phyloP scores from a whole-genome alignment of 2,888 invertebrate genomes.

The Aphrophora alni region DNA sequence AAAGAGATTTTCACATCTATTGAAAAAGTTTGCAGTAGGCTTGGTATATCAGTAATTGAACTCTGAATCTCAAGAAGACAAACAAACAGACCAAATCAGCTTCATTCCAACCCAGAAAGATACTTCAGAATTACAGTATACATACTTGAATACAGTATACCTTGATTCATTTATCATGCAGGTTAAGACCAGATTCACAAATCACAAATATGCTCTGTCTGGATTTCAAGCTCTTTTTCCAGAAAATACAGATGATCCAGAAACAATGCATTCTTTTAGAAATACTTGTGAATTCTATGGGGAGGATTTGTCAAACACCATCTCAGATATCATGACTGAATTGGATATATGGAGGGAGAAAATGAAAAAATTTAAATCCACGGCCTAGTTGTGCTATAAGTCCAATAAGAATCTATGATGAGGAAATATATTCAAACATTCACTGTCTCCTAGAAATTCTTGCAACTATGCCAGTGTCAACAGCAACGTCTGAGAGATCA shows the following conservation, averaged over 20 bases:
- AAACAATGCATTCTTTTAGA: background rate
- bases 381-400: conserved; percentile 10
- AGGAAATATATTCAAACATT: conserved; percentile 37
- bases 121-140: conserved; percentile 25
- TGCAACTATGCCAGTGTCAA: conserved; percentile 40
- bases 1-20: conserved; percentile 7
- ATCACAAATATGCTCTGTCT: background rate
- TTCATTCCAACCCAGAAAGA: background rate
- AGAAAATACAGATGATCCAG: background rate
- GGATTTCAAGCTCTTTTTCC: conserved; percentile 19
- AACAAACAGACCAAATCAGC: background rate
- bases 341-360: conserved; percentile 24
- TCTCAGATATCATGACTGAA: conserved; percentile 4
- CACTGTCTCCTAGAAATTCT: conserved; percentile 42
- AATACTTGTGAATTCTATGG: background rate
- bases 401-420: background rate
- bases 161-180: conserved; percentile 22
- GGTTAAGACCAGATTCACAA: conserved; percentile 3
- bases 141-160: no score
- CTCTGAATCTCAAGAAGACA: background rate
- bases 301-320: background rate
- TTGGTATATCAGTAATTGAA: background rate
- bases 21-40: background rate
- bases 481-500: conserved; percentile 41
- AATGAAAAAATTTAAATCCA: background rate